Conservation (phyloP, 2,797 vertebrate species). For the Cuniculus paca region DNA sequence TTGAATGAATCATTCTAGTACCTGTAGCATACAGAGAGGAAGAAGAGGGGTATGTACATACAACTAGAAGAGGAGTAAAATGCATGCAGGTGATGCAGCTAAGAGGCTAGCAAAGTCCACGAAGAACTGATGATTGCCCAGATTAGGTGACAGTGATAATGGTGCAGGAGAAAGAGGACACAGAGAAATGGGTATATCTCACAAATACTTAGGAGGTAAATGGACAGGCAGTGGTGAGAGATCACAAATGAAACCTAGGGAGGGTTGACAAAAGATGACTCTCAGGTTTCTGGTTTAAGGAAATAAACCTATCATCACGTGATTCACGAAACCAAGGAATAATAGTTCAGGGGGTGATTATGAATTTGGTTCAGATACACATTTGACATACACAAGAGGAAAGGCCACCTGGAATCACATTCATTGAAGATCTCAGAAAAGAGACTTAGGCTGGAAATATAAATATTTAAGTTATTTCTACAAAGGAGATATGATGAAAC, state of each 20-base stretch:
- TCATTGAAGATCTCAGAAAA: neutral
- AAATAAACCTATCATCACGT: neutral
- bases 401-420: neutral
- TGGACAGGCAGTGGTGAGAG: neutral
- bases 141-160: no score
- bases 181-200: neutral
- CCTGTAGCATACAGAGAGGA: neutral
- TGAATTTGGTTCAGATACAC: neutral
- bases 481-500: neutral
- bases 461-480: neutral
- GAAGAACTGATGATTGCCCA: neutral
- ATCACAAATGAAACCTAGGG: neutral
- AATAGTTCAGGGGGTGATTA: neutral
- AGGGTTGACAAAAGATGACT: neutral
- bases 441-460: neutral
- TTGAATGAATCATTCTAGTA: neutral
- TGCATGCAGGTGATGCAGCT: neutral
- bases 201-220: neutral
- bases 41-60: neutral
- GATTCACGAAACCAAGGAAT: neutral
- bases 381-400: neutral
- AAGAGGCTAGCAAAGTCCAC: neutral
- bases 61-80: neutral
- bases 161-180: neutral
- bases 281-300: neutral